Evolutionary conservation across 2,797 vertebrate species (phyloP).

Genomic region (Typhlichthys subterraneus): DNA sequence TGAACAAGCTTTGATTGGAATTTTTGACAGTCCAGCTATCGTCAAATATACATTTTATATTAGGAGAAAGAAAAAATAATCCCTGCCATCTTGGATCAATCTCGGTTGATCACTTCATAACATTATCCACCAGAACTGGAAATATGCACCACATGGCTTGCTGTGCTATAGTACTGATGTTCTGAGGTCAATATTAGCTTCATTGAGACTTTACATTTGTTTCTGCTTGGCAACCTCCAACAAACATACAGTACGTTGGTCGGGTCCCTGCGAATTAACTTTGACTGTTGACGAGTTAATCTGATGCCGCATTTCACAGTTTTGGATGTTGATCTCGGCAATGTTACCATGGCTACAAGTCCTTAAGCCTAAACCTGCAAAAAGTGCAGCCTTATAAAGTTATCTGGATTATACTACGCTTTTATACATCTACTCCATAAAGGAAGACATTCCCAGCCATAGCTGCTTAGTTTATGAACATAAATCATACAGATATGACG

Average conservation of each 20-base stretch:
- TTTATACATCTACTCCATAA: no score
- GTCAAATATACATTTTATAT: conserved; percentile 31
- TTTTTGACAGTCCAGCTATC: conserved; percentile 70
- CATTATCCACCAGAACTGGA: conserved; percentile 20
- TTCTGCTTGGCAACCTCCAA: conserved; percentile 44
- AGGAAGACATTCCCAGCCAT: no score
- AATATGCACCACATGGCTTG: conserved; percentile 50
- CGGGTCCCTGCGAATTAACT: not conserved
- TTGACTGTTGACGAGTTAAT: not conserved
- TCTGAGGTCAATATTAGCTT: no score
- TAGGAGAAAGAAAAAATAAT: conserved; percentile 5
- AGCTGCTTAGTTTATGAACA: no score
- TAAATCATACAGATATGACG: no score
- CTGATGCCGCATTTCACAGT: no score
- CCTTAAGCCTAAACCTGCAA: not conserved
- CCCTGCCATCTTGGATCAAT: conserved; percentile 22
- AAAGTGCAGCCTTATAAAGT: not conserved
- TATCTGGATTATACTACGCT: not conserved
- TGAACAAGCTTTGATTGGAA: conserved; percentile 40
- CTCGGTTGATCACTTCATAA: conserved; percentile 14
- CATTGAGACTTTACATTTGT: not conserved
- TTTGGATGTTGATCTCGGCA: no score
- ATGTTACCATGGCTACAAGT: no score
- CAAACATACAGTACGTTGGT: conserved; percentile 5
- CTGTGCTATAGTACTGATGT: conserved; percentile 18